Percentiles rank a stretch among this genome's conserved stretches.
phyloP scores from a whole-genome alignment of 2,797 vertebrate genomes.

The Neosilurus mollespiculum region DNA sequence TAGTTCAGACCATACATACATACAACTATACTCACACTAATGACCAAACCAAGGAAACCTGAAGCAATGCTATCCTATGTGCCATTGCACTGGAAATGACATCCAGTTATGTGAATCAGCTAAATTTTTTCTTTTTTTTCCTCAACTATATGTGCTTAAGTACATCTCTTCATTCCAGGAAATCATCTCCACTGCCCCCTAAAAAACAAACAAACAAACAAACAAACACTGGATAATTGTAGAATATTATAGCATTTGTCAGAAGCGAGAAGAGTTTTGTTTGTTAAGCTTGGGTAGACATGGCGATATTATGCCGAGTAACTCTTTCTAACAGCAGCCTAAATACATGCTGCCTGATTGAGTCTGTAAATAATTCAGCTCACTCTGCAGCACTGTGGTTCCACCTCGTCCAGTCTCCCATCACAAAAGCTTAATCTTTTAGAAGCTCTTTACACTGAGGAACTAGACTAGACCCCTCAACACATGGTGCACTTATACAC shows the following conservation, averaged over 20 bases:
- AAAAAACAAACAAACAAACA: too few species aligned
- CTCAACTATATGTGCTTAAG: background rate
- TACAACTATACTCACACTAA: background rate
- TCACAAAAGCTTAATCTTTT: conserved; percentile 50
- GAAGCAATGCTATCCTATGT: background rate
- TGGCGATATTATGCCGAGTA: conserved; percentile 52
- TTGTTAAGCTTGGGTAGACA: conserved; percentile 35
- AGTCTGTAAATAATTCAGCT: conserved; percentile 69
- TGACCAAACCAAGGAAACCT: background rate
- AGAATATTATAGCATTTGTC: conserved; percentile 2
- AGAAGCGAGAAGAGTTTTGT: conserved; percentile 10
- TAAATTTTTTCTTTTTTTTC: background rate
- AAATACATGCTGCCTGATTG: conserved; percentile 58
- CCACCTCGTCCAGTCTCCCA: conserved; percentile 39
- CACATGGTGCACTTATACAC: background rate
- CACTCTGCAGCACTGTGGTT: conserved; percentile 46
- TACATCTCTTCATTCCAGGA: background rate
- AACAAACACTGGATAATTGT: background rate
- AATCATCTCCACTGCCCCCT: background rate
- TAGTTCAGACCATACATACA: background rate
- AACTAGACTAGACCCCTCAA: background rate
- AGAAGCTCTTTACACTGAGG: conserved; percentile 16
- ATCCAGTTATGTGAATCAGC: background rate
- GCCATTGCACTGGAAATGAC: background rate
- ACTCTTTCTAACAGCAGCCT: conserved; percentile 54